Conservation (phyloP, 2,797 vertebrate species). For the Mionectes olivaceus region DNA sequence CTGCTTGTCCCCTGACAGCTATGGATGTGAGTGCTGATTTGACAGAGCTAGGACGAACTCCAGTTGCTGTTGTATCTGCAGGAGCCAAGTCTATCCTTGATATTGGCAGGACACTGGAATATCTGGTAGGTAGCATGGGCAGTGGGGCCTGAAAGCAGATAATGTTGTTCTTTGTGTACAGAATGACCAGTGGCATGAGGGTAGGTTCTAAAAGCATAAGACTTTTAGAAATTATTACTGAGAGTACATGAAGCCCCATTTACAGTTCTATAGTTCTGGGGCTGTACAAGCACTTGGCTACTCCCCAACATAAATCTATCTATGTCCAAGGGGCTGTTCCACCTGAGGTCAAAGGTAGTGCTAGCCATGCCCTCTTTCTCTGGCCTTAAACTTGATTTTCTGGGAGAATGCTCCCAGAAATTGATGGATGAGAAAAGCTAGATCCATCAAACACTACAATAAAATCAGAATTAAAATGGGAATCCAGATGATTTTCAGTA, state of each 20-base stretch:
- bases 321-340: neutral
- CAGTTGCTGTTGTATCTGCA: constrained; percentile 88
- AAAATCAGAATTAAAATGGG: neutral
- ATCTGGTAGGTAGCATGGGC: constrained; percentile 81
- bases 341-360: neutral
- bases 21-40: constrained; percentile 92
- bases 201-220: neutral
- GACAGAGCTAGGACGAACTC: constrained; percentile 90
- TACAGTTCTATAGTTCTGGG: neutral
- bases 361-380: neutral
- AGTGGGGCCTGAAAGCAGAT: neutral
- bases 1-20: constrained; percentile 74
- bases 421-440: neutral
- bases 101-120: constrained; percentile 91
- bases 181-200: neutral
- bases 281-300: neutral
- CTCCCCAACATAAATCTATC: neutral
- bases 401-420: neutral
- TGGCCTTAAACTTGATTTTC: neutral
- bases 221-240: neutral
- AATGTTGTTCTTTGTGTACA: neutral
- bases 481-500: neutral
- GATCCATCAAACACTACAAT: neutral
- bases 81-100: constrained; percentile 93
- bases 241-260: neutral